Base-by-base conservation (phyloP, 2,113 vertebrate genomes). In the Propithecus coquereli region DNA sequence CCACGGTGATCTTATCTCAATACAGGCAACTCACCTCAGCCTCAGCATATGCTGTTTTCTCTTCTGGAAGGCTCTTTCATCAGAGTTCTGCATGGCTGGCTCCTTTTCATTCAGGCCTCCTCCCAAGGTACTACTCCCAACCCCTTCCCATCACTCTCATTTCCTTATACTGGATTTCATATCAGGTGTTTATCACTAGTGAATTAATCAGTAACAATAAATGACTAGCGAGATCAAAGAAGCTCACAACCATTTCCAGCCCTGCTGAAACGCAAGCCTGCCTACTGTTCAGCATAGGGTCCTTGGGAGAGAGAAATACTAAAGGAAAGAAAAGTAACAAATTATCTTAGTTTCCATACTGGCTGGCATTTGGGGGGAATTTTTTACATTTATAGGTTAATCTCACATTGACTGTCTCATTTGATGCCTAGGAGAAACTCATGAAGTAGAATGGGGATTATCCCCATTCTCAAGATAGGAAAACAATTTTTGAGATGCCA, bases 361-460 rank as follows among this genome's bases (percentile, higher is more conserved):
- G 45, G 66, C 37, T 66, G 54, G 43, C 17, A 68, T 43, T 52
- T 81, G 30, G 6, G 74, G 32, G 20, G 2, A 84, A 10, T 71
- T 50, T 90, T 91, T 79, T 79, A 68, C 37, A 94, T 79, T 84
- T 76, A 71, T 63, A 65, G 16, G 50, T 66, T 86, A 93, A 90
- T 32, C 57, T 93, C 54, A 93, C 5, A 77, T 68, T 12, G 40
- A 52, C 81, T 57, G 89, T 52, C n/a, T 77, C 37, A 54, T 71
- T 84, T 61, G 18, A 45, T 50, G 52, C 4, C 59, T 86, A 68
- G 50, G 73, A 86, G 86, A 86, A 90, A 52, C 17, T 74, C 50
- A 47, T 30, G 16, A 70, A 71, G 40, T 54, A 87, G 45, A n/a
- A 32, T 32, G 63, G 27, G 61, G 22, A 77, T 63, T 70, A 63